Evolutionary conservation across 1,140 invertebrate species (phyloP), one percentile per base, ranked within the genome.

Genomic region (Leptopilina boulardi): DNA sequence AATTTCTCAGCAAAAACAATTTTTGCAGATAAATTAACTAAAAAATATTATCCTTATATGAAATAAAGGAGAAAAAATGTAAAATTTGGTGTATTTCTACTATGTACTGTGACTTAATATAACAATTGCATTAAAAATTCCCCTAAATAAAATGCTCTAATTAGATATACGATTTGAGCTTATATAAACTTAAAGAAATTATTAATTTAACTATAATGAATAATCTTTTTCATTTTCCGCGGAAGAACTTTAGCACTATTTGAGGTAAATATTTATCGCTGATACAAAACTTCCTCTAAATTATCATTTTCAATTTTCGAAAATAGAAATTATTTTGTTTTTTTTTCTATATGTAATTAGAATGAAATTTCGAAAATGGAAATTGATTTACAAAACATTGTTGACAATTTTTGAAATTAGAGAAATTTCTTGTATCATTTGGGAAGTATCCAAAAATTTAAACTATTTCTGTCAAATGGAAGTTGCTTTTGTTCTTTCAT

Each of bases 401-500:
- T 3, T 13, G 13, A 56, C 21, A 23, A 56, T 66, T 66, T 30
- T 66, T 23, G 11, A 59, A 30, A 30, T 30, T 6, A n/a, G 26
- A 66, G 59, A 26, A 34, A 66, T 66, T 66, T 66, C 56, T 15
- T 30, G 23, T 5, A 66, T 23, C 59, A 66, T 23, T 30, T 66
- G 21, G 59, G 59, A 66, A 34, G 26, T 30, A 66, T 51, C 47
- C 47, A 66, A 66, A 66, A 66, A 2, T 66, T 13, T 66, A 66
- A 66, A 66, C 59, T 30, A 66, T 66, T 66, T 15, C 21, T 66
- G 26, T 66, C 23, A 66, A 66, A 34, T 66, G 59, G 59, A 66
- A 66, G 59, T 75, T 78, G 18, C 66, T 70, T 74, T 75, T 54
- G 21, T 70, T 71, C 41, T 73, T 59, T 66, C 21, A 66, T 54